phyloP scores from a whole-genome alignment of 2,113 vertebrate species.

The Notothenia coriiceps region DNA sequence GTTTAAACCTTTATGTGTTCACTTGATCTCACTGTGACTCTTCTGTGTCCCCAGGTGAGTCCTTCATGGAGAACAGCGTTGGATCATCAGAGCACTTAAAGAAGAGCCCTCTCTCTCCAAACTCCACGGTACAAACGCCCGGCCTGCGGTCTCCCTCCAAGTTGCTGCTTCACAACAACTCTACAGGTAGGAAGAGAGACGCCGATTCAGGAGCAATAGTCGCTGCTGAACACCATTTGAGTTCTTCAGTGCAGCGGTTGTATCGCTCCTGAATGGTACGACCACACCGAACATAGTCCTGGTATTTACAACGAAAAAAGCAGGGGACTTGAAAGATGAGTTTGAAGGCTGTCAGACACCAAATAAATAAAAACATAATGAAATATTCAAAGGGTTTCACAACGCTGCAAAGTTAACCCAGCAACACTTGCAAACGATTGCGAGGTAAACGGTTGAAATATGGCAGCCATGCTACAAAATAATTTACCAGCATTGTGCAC shows the following conservation, averaged over 20 bases:
- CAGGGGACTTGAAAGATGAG: background rate
- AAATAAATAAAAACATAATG: background rate
- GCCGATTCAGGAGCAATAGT: background rate
- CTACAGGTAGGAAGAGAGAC: constrained; percentile 84
- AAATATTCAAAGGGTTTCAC: background rate
- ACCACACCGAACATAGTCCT: background rate
- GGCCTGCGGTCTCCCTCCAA: constrained; percentile 87
- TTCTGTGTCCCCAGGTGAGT: constrained; percentile 83
- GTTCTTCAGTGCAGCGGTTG: background rate
- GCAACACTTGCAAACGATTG: background rate
- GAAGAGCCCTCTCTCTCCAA: constrained; percentile 88
- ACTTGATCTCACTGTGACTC: background rate
- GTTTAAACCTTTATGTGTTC: background rate
- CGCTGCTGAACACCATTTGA: background rate
- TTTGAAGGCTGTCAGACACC: background rate
- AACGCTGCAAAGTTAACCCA: background rate
- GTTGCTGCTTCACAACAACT: constrained; percentile 86
- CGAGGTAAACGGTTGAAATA: background rate
- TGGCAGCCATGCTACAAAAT: background rate
- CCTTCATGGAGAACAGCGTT: constrained; percentile 87
- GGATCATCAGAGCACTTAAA: constrained; percentile 86
- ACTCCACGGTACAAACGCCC: constrained; percentile 80
- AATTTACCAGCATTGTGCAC: background rate
- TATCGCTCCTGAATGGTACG: background rate
- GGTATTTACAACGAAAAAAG: too few relatives aligned